Evolutionary conservation across 2,797 vertebrate species (phyloP), one percentile per base, ranked within the genome.

Genomic region (Lepilemur septentrionalis): DNA sequence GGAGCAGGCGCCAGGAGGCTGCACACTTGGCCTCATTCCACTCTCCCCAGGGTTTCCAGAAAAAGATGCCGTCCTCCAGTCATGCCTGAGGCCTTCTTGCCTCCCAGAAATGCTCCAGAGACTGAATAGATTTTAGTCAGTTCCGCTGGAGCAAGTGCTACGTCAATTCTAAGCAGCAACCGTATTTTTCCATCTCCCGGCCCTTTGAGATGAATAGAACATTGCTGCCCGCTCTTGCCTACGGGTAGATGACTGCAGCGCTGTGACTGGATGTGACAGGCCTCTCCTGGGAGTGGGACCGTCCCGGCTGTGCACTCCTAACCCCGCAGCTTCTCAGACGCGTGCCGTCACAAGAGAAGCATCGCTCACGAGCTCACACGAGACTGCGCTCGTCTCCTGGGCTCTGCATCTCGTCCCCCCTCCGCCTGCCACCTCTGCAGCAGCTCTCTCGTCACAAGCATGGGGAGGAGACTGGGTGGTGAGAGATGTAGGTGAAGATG

Each of bases 381-480:
- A 67, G 20, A 12, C 22, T 0, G 30, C 14, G 18, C 15, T 17
- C 8, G 50, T 30, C 2, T 3, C 70, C 23, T 30, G 5, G 25
- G 12, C 32, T 86, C 79, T 13, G 1, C 2, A 5, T 22, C n/a
- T 8, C 17, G 23, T 57, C 50, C 50, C n/a, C 50, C 5, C 50
- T 43, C n/a, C 50, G 6, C 0, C 35, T 25, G 3, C 10, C 1
- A 10, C 32, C 13, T 41, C 22, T 0, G 6, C 7, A n/a, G 32
- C 1, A 65, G 7, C 28, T 35, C 55, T 10, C 80, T 65, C 4
- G 1, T 5, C 13, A 85, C 32, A 50, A 20, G 32, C 14, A 1
- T 41, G 25, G 59, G 17, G 32, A 15, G 4, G 50, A 69, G 32
- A 25, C 4, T 0, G 0, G 1, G 4, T 7, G 14, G 18, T 17